A percentile compares a stretch with the other conserved stretches of the same genome.
Evolutionary conservation across 2,113 vertebrate genomes (phyloP).

Genomic region (Microcebus lehilahytsara): DNA sequence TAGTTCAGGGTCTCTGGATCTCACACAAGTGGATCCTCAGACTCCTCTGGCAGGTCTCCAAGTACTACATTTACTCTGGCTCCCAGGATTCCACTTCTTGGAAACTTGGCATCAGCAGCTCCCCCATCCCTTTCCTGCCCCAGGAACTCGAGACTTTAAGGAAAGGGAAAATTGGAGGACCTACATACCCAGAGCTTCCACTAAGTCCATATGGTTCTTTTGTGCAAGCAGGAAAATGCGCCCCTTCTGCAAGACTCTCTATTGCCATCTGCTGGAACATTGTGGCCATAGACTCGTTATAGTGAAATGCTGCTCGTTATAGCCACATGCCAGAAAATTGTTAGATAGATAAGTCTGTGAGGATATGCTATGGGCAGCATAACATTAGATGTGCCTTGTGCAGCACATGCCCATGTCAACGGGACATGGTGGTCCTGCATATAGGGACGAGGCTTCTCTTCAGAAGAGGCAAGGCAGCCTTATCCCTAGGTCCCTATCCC

Average conservation of each 20-base stretch:
- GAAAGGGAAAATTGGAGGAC: not conserved
- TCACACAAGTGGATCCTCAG: not conserved
- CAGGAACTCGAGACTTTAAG: not conserved
- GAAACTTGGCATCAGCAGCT: not conserved
- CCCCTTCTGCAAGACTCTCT: not conserved
- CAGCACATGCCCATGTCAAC: not conserved
- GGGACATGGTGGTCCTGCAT: accelerated
- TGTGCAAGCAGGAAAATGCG: not conserved
- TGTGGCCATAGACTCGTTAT: not conserved
- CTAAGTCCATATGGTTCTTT: not conserved
- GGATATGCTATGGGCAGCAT: accelerated
- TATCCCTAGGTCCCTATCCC: not conserved
- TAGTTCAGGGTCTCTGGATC: not conserved
- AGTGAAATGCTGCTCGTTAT: not conserved
- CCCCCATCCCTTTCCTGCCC: not conserved
- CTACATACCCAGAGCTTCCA: not conserved
- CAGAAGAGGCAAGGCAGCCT: not conserved
- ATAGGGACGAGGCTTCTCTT: not conserved
- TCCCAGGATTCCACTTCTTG: not conserved
- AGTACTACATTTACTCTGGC: not conserved
- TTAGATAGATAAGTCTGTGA: not conserved
- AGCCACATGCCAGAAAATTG: not conserved
- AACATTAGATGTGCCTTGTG: not conserved
- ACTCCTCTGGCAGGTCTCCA: not conserved
- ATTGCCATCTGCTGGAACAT: conserved; percentile 7